Evolutionary conservation across 2,888 invertebrate species (phyloP).

Genomic region (Therioaphis trifolii): DNA sequence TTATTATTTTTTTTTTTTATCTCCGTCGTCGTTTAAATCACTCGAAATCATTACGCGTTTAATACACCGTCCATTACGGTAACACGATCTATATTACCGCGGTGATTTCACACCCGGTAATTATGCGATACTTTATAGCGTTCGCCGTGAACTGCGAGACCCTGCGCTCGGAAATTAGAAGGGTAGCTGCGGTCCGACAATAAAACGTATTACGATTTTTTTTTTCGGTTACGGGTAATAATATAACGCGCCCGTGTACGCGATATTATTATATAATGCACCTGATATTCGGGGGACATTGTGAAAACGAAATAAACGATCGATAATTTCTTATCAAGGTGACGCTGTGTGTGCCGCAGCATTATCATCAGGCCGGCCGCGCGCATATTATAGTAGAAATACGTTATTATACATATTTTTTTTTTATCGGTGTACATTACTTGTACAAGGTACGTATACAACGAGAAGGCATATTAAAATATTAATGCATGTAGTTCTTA

Average conservation of each 20-base stretch:
- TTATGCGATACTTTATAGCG: no score
- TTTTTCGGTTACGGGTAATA: no score
- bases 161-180: background rate
- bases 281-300: background rate
- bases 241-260: background rate
- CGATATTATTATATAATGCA: background rate
- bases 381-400: no score
- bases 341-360: no score
- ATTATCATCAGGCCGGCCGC: no score
- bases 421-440: no score
- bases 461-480: no score
- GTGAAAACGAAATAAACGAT: background rate
- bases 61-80: background rate
- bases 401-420: no score
- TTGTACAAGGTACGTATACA: no score
- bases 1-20: no score
- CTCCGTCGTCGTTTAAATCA: background rate
- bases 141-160: slow-evolving; percentile 35
- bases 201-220: background rate
- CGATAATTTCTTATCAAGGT: background rate
- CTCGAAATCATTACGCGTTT: background rate
- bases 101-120: background rate
- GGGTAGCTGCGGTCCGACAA: background rate
- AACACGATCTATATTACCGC: background rate
- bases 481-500: no score